Percentiles rank a stretch among this genome's conserved stretches.
These are phyloP conservation scores for Oceanites oceanicus DNA, from an alignment of 2,113 vertebrate genomes.

Conservation along the genomic window DNA sequence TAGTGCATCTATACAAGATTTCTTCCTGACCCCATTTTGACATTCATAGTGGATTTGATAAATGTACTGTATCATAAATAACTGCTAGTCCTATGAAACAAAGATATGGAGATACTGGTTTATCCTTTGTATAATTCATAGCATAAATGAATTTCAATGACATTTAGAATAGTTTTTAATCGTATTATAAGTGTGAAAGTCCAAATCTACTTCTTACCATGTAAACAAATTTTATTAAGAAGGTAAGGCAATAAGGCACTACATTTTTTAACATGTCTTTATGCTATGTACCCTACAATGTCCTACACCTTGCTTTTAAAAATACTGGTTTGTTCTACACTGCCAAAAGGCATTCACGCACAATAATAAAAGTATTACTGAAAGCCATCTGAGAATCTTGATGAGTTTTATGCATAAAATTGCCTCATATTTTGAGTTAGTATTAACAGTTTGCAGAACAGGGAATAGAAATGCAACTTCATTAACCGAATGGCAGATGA, in stretches of 20 bases:
- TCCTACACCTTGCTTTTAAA: not conserved
- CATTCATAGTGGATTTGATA: not conserved
- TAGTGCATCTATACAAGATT: not conserved
- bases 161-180: constrained; percentile 36
- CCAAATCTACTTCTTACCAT: not conserved
- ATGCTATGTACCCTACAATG: not conserved
- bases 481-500: not conserved
- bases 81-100: not conserved
- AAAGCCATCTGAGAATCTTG: not conserved
- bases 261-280: not conserved
- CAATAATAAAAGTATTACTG: not conserved
- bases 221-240: constrained; percentile 8
- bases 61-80: not conserved
- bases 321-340: not conserved
- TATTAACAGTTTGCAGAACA: not conserved
- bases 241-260: not conserved
- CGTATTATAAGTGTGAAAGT: not conserved
- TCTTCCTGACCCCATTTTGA: not conserved
- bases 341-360: not conserved
- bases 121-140: not conserved
- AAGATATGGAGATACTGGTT: not conserved
- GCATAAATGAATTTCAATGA: not conserved
- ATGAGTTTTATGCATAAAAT: not conserved
- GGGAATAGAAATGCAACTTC: not conserved
- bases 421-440: not conserved